Percentiles rank a stretch among this genome's conserved stretches.
phyloP scores from a whole-genome alignment of 2,113 vertebrate genomes.

The Tretioscincus oriximinensis region DNA sequence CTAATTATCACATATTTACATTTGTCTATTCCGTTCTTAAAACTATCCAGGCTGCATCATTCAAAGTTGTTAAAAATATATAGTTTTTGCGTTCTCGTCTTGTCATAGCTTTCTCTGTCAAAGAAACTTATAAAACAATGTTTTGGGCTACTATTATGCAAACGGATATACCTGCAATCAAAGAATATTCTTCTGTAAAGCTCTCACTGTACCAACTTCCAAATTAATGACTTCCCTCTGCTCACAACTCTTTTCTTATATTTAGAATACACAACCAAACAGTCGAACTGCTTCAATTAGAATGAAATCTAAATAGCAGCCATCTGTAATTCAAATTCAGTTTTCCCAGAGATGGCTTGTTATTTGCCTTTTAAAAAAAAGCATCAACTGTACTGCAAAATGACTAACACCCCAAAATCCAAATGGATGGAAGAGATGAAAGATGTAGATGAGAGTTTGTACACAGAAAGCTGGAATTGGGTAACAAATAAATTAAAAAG shows the following conservation, averaged over 20 bases:
- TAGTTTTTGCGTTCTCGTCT: constrained; percentile 33
- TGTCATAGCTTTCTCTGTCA: constrained; percentile 34
- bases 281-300: constrained; percentile 62
- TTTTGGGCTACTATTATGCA: constrained; percentile 62
- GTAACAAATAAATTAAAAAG: neutral
- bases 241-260: constrained; percentile 50
- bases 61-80: constrained; percentile 36
- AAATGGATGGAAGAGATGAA: neutral
- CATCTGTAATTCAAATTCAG: constrained; percentile 64
- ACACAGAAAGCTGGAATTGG: neutral
- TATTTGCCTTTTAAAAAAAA: neutral
- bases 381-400: neutral
- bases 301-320: constrained; percentile 55
- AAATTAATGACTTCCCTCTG: constrained; percentile 62
- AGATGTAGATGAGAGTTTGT: constrained; percentile 32
- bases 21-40: neutral
- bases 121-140: constrained; percentile 54
- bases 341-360: constrained; percentile 65
- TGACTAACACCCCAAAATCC: neutral
- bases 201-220: constrained; percentile 59
- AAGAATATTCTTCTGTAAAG: constrained; percentile 65
- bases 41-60: too few relatives aligned
- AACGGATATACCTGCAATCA: constrained; percentile 60
- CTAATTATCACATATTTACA: too few relatives aligned
- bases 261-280: constrained; percentile 26